Evolutionary conservation across 2,888 invertebrate species (phyloP).

Genomic region (Punctoribates punctum): DNA sequence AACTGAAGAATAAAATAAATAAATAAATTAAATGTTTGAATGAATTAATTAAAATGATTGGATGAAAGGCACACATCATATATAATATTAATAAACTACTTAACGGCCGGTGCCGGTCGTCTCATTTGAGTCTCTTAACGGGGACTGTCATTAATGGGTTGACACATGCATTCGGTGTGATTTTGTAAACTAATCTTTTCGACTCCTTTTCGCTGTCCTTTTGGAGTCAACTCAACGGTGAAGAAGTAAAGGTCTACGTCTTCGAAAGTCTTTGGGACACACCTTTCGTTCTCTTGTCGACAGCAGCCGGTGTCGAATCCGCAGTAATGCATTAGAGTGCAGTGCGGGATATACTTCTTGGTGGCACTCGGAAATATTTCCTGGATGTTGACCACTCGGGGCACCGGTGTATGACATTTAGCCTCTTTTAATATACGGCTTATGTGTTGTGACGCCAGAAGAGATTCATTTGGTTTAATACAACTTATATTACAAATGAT

Average conservation of each 20-base stretch:
- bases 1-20: neutral
- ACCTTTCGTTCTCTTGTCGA: constrained; percentile 42
- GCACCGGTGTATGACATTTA: constrained; percentile 38
- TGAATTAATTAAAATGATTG: constrained; percentile 17
- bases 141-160: constrained; percentile 39
- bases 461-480: constrained; percentile 36
- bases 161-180: constrained; percentile 42
- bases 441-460: constrained; percentile 40
- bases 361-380: constrained; percentile 41
- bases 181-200: constrained; percentile 40
- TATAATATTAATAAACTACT: neutral
- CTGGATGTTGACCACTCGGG: constrained; percentile 38
- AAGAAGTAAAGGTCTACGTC: constrained; percentile 38
- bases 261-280: constrained; percentile 40
- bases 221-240: constrained; percentile 39
- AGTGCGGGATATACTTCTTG: constrained; percentile 43
- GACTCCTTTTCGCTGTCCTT: constrained; percentile 39
- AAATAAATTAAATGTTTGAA: constrained; percentile 1
- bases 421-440: constrained; percentile 37
- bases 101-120: no score
- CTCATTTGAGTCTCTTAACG: neutral
- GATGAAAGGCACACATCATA: neutral
- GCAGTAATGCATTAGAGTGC: constrained; percentile 41
- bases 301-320: constrained; percentile 40
- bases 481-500: constrained; percentile 2